Percentiles rank a stretch among this genome's conserved stretches.
phyloP scores from a whole-genome alignment of 2,113 vertebrate species.

The Ranitomeya imitator region DNA sequence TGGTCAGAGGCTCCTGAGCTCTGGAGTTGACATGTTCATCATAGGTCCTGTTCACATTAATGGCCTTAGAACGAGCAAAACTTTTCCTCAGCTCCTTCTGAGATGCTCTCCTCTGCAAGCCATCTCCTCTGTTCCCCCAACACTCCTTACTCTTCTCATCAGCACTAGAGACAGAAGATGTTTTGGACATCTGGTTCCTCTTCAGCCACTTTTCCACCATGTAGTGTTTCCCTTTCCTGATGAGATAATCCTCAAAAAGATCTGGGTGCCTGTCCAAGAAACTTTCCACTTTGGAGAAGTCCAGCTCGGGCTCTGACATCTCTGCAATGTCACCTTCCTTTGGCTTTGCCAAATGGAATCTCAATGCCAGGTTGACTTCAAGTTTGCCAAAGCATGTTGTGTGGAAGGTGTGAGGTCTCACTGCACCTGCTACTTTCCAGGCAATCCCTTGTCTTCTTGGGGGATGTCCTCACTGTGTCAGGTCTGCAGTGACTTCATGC shows the following conservation, averaged over 20 bases:
- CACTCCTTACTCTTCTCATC: slow-evolving; percentile 69
- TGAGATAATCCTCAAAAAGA: slow-evolving; percentile 87
- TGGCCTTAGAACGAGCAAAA: slow-evolving; percentile 94
- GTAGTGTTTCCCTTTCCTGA: slow-evolving; percentile 83
- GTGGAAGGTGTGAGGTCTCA: slow-evolving; percentile 37
- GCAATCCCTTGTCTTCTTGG: background rate
- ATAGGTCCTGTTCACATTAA: slow-evolving; percentile 92
- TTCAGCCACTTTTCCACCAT: slow-evolving; percentile 93
- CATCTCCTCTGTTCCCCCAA: slow-evolving; percentile 75
- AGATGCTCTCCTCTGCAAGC: slow-evolving; percentile 83
- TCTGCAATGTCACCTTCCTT: slow-evolving; percentile 58
- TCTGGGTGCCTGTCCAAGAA: slow-evolving; percentile 93
- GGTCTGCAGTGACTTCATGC: background rate
- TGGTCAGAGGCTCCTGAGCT: slow-evolving; percentile 91
- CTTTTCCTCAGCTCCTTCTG: slow-evolving; percentile 94
- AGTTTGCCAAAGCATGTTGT: slow-evolving; percentile 48
- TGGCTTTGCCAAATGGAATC: slow-evolving; percentile 47
- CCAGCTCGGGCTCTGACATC: slow-evolving; percentile 81
- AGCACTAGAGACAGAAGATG: slow-evolving; percentile 60
- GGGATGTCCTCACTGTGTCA: slow-evolving; percentile 8
- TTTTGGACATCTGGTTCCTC: slow-evolving; percentile 74
- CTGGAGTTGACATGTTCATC: slow-evolving; percentile 91
- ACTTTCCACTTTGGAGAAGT: slow-evolving; percentile 94
- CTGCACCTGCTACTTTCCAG: slow-evolving; percentile 39
- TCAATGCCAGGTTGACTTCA: background rate